Evolutionary conservation across 2,888 invertebrate genomes (phyloP).

Genomic region (Plusia festucae): DNA sequence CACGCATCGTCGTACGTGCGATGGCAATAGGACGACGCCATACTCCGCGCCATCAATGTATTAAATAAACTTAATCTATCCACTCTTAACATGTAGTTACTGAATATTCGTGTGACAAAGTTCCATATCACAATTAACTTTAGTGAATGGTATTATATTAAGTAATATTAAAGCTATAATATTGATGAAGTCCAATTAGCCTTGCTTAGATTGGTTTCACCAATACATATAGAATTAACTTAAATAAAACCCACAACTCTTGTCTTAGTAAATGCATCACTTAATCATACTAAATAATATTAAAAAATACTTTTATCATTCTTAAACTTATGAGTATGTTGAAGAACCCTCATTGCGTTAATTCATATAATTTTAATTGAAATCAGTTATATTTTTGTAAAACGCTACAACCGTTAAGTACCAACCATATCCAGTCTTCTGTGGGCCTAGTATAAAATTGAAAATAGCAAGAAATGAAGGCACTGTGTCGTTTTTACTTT

Average conservation of each 20-base stretch:
- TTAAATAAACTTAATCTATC: conserved; percentile 10
- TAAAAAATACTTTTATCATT: conserved; percentile 52
- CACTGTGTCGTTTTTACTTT: conserved; percentile 45
- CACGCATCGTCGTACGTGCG: no score
- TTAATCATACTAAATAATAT: conserved; percentile 34
- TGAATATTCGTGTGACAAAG: conserved; percentile 30
- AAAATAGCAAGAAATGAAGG: conserved; percentile 56
- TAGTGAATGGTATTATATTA: not conserved
- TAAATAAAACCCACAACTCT: conserved; percentile 33
- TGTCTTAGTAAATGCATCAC: conserved; percentile 61
- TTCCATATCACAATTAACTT: conserved; percentile 18
- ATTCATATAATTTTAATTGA: conserved; percentile 38
- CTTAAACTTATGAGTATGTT: conserved; percentile 63
- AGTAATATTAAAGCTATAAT: conserved; percentile 21
- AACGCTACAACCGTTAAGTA: conserved; percentile 61
- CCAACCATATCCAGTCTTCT: conserved; percentile 70
- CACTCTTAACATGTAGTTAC: conserved; percentile 16
- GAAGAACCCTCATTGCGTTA: conserved; percentile 52
- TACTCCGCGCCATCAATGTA: conserved; percentile 6
- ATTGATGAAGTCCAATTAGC: conserved; percentile 10
- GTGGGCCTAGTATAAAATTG: conserved; percentile 38
- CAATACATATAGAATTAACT: conserved; percentile 10
- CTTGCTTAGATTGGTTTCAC: conserved; percentile 10
- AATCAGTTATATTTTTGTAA: conserved; percentile 33
- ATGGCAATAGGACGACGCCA: no score